Percentiles rank a stretch among this genome's conserved stretches.
Conservation (phyloP, 1,140 invertebrate genomes). For the Diprion similis region DNA sequence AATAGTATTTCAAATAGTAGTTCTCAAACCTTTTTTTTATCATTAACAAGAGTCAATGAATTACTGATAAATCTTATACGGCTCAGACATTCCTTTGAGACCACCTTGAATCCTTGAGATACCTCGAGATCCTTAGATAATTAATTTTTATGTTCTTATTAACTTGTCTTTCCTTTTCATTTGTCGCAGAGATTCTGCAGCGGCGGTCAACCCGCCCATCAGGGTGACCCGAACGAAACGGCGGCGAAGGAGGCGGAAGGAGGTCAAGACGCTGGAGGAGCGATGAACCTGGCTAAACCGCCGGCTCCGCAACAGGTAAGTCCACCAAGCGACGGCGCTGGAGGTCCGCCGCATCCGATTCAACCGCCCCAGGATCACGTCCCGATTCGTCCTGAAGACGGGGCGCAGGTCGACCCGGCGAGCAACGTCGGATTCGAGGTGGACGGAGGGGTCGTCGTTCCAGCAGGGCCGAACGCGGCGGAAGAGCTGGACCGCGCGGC, state of each 20-base stretch:
- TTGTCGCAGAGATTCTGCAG: conserved; percentile 32
- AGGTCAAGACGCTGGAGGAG: neutral
- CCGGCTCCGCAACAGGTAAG: conserved; percentile 51
- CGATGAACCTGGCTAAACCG: neutral
- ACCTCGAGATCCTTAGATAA: no score
- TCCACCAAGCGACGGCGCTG: conserved; percentile 41
- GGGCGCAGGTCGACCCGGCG: conserved; percentile 23
- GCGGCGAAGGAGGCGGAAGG: conserved; percentile 45
- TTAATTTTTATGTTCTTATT: no score
- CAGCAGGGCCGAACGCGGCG: conserved; percentile 42
- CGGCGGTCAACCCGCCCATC: conserved; percentile 15
- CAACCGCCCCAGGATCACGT: conserved; percentile 42
- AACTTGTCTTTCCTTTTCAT: no score
- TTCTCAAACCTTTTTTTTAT: no score
- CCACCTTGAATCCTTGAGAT: no score
- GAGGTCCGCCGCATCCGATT: conserved; percentile 42
- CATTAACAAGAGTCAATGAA: no score
- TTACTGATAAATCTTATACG: no score
- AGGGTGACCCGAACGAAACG: conserved; percentile 9
- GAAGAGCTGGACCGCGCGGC: conserved; percentile 21
- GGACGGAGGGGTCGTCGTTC: conserved; percentile 46
- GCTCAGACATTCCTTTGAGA: no score
- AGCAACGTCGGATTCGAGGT: conserved; percentile 44
- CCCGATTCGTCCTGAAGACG: conserved; percentile 23
- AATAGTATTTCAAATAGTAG: no score